Evolutionary conservation across 2,888 invertebrate genomes (phyloP).

Genomic region (Tyria jacobaeae): DNA sequence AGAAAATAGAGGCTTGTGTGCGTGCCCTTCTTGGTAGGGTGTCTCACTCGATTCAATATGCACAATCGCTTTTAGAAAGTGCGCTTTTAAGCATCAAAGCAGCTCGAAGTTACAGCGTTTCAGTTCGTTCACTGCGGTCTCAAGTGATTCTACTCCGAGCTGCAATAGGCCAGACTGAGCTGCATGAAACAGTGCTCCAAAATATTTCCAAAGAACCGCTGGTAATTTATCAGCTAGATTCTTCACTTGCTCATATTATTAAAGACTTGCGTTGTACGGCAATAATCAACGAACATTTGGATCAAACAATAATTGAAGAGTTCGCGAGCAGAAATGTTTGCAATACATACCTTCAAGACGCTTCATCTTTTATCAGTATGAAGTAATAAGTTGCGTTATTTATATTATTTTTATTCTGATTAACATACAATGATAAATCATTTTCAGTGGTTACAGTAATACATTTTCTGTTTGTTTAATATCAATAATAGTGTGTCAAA

Average conservation of each 20-base stretch:
- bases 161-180: background rate
- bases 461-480: too few relatives aligned
- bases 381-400: too few relatives aligned
- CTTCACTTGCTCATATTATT: constrained; percentile 45
- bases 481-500: too few relatives aligned
- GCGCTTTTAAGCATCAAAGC: constrained; percentile 52
- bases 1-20: constrained; percentile 55
- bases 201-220: constrained; percentile 27
- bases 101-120: constrained; percentile 34
- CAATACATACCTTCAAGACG: constrained; percentile 27
- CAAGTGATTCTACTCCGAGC: constrained; percentile 49
- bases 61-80: constrained; percentile 51
- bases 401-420: too few relatives aligned
- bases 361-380: constrained; percentile 1
- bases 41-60: constrained; percentile 56
- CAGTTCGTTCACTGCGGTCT: constrained; percentile 46
- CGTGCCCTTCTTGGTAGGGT: constrained; percentile 49
- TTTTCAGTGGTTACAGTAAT: too few relatives aligned
- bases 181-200: constrained; percentile 3
- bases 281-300: constrained; percentile 56
- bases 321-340: constrained; percentile 58
- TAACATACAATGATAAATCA: too few relatives aligned
- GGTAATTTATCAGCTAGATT: constrained; percentile 45
- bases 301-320: constrained; percentile 40
- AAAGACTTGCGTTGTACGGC: constrained; percentile 53